Evolutionary conservation across 2,888 invertebrate species (phyloP).

Genomic region (Pyrochroa serraticornis): DNA sequence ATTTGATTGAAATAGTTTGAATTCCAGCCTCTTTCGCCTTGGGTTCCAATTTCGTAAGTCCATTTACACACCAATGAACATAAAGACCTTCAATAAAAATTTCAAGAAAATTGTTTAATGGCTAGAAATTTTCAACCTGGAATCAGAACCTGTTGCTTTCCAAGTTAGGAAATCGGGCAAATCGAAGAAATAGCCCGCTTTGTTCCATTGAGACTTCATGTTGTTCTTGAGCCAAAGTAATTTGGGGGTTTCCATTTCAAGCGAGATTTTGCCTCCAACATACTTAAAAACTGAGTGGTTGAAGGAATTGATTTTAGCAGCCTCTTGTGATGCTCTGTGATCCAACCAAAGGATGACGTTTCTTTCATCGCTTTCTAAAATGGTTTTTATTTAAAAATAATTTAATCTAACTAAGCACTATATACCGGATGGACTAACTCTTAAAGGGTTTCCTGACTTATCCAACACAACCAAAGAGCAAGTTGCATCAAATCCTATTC

Average conservation of each 20-base stretch:
- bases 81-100: slow-evolving; percentile 68
- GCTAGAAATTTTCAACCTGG: slow-evolving; percentile 61
- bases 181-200: slow-evolving; percentile 82
- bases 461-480: slow-evolving; percentile 89
- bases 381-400: no score
- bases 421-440: slow-evolving; percentile 71
- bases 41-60: slow-evolving; percentile 78
- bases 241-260: slow-evolving; percentile 98
- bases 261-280: slow-evolving; percentile 90
- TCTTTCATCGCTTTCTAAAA: slow-evolving; percentile 67
- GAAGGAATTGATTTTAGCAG: slow-evolving; percentile 77
- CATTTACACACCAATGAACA: slow-evolving; percentile 95
- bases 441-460: slow-evolving; percentile 69
- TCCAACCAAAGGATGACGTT: slow-evolving; percentile 94
- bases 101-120: no score
- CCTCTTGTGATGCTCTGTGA: slow-evolving; percentile 82
- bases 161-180: slow-evolving; percentile 93
- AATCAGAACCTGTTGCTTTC: slow-evolving; percentile 80
- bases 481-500: slow-evolving; percentile 95
- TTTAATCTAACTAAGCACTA: no score
- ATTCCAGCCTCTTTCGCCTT: slow-evolving; percentile 71
- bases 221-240: slow-evolving; percentile 88
- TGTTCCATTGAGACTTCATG: slow-evolving; percentile 68
- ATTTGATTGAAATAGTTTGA: slow-evolving; percentile 72
- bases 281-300: slow-evolving; percentile 79